Evolutionary conservation across 1,140 invertebrate genomes (phyloP).

Genomic region (Cotesia vestalis): DNA sequence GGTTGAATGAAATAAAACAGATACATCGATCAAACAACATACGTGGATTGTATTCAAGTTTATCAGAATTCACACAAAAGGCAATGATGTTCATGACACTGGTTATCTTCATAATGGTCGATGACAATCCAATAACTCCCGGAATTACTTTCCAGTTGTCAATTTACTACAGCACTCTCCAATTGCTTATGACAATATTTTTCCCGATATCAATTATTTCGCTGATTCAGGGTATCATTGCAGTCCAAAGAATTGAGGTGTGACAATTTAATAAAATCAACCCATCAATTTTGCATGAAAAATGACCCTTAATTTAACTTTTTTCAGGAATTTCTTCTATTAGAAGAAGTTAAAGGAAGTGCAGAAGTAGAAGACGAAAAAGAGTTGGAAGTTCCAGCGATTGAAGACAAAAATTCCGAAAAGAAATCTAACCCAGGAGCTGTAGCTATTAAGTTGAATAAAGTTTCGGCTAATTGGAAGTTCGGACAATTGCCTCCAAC

Average conservation of each 20-base stretch:
- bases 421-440: background rate
- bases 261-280: background rate
- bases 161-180: conserved; percentile 75
- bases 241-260: conserved; percentile 69
- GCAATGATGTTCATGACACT: conserved; percentile 79
- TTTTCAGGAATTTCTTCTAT: conserved; percentile 71
- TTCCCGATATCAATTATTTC: conserved; percentile 78
- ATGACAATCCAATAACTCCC: conserved; percentile 73
- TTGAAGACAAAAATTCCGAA: background rate
- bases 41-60: conserved; percentile 74
- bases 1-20: conserved; percentile 73
- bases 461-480: conserved; percentile 61
- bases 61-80: conserved; percentile 77
- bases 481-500: conserved; percentile 56
- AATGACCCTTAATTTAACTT: conserved; percentile 1
- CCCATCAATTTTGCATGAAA: no score
- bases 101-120: conserved; percentile 72
- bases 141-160: conserved; percentile 71
- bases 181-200: conserved; percentile 72
- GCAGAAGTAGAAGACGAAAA: background rate
- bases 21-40: conserved; percentile 77
- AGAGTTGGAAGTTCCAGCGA: background rate
- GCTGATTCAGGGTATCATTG: conserved; percentile 73
- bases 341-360: conserved; percentile 68
- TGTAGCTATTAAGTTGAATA: conserved; percentile 11